Evolutionary conservation across 2,113 vertebrate species (phyloP), one percentile per base, ranked within the genome.

Genomic region (Mirza zaza): DNA sequence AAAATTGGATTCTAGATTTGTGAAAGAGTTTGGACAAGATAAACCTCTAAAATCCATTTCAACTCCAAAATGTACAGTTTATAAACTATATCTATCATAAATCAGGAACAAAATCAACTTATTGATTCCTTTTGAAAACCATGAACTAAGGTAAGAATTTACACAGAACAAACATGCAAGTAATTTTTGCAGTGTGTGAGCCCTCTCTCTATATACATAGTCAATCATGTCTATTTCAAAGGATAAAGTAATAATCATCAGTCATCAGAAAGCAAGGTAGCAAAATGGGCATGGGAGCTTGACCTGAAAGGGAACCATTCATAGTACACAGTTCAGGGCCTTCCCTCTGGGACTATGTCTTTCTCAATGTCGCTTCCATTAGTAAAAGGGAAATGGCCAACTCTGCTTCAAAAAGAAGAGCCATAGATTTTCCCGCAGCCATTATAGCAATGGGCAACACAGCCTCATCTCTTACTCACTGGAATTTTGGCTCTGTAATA

Each of bases 61-160:
- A 48, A 29, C 20, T 87, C 25, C 45, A 82, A 79, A 92, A 85
- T 70, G 21, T 67, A 55, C 15, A 55, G 15, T 83, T 96, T 95
- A 83, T 95, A 50, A 97, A 63, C 79, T 86, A 20, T 71, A 52
- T 50, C 70, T 18, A 52, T 42, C 73, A 76, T 89, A 94, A 95
- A 76, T 89, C 73, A 75, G 55, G 63, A 90, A 92, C 50, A 83
- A 97, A 93, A 80, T 61, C 21, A 90, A 82, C 7, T 39, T 90
- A 81, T 17, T 25, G 3, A 70, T 50, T 88, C n/a, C 77, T 45
- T 88, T 94, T 94, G 70, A 83, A 82, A 94, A 86, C 25, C 68
- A 65, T 45, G 55, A 97, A 67, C 65, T 90, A 65, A 87, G 70
- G 65, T 86, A 95, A 91, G 86, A 94, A 89, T 93, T 94, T 63